Evolutionary conservation across 2,113 vertebrate species (phyloP).

Genomic region (Malurus melanocephalus): DNA sequence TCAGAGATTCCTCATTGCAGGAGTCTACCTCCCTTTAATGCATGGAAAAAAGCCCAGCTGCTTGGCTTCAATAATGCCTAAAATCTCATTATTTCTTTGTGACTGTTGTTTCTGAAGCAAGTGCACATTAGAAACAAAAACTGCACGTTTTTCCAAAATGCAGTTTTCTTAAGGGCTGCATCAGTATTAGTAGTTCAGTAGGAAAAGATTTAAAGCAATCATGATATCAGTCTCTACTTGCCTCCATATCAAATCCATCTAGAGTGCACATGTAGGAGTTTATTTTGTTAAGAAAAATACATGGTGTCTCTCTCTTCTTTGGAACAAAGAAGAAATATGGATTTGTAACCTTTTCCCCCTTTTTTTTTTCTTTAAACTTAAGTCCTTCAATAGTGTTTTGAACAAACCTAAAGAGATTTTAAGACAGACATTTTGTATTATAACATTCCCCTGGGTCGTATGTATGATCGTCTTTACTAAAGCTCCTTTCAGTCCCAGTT

Average conservation of each 20-base stretch:
- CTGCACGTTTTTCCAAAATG: neutral
- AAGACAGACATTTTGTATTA: constrained; percentile 77
- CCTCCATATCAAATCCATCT: constrained; percentile 35
- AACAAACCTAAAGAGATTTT: constrained; percentile 77
- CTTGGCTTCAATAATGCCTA: neutral
- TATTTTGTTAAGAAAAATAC: constrained; percentile 68
- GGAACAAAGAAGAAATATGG: constrained; percentile 67
- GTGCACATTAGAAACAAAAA: neutral
- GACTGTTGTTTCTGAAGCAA: neutral
- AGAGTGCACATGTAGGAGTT: constrained; percentile 40
- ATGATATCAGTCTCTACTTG: neutral
- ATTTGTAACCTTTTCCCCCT: constrained; percentile 49
- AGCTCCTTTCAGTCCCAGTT: constrained; percentile 75
- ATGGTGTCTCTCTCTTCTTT: constrained; percentile 43
- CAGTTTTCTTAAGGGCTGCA: neutral
- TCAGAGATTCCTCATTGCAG: neutral
- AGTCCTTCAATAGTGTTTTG: constrained; percentile 72
- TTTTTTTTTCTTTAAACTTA: constrained; percentile 60
- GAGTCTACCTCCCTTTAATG: neutral
- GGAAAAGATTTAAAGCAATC: neutral
- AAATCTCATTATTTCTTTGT: neutral
- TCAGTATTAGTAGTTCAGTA: neutral
- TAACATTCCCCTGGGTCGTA: constrained; percentile 63
- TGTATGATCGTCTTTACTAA: constrained; percentile 77
- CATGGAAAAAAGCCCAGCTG: neutral